Conservation (phyloP, 2,888 invertebrate genomes). For the Cepaea hortensis region DNA sequence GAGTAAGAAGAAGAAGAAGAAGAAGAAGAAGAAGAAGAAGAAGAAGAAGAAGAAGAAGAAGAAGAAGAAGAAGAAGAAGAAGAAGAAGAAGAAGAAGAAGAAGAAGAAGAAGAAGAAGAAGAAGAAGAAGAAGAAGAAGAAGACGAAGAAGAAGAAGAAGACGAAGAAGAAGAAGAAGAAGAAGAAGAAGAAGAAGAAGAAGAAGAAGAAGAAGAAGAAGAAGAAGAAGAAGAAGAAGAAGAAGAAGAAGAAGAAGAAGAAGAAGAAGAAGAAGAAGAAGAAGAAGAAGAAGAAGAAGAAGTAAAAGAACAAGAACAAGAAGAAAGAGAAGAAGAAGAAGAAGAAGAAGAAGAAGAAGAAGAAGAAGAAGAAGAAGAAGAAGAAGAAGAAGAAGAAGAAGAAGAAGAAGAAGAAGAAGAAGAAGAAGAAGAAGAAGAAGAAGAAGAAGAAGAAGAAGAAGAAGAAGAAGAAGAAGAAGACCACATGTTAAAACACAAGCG, state of each 20-base stretch:
- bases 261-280: not conserved
- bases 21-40: not conserved
- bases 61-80: not conserved
- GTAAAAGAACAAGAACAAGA: too few relatives aligned
- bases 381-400: not conserved
- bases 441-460: not conserved
- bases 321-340: not conserved
- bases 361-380: not conserved
- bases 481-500: too few relatives aligned
- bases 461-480: not conserved
- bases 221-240: not conserved
- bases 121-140: not conserved
- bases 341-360: not conserved
- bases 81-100: not conserved
- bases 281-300: not conserved
- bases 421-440: not conserved
- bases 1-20: not conserved
- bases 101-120: not conserved
- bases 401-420: not conserved
- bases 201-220: not conserved
- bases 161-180: not conserved
- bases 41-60: not conserved
- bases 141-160: not conserved
- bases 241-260: not conserved
- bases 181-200: not conserved